phyloP scores from a whole-genome alignment of 2,113 vertebrate species.

The Sciurus niger region DNA sequence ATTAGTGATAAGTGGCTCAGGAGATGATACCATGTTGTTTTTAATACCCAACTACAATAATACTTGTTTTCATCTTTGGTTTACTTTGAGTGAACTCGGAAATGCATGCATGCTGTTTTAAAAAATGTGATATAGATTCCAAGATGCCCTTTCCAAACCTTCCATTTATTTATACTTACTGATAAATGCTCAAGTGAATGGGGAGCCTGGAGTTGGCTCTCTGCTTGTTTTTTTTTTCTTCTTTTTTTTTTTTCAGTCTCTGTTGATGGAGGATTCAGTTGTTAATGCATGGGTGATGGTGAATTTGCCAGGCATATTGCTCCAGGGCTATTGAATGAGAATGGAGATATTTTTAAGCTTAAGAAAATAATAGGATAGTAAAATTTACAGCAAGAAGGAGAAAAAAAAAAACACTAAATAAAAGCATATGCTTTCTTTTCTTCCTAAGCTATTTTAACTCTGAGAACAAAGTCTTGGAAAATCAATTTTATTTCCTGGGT shows the following conservation, averaged over 20 bases:
- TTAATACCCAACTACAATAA: background rate
- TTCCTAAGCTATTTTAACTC: slow-evolving; percentile 12
- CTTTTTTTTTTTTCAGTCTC: no score
- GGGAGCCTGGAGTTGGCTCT: background rate
- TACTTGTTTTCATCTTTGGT: background rate
- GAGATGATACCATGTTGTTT: background rate
- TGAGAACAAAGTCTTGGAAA: slow-evolving; percentile 14
- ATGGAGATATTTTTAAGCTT: slow-evolving; percentile 33
- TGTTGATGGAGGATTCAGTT: background rate
- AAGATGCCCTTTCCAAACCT: background rate
- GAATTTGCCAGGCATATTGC: background rate
- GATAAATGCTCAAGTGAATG: background rate
- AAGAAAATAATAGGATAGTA: background rate
- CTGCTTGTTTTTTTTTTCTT: background rate
- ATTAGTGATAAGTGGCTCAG: background rate
- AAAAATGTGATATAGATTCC: background rate
- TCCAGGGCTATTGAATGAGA: background rate
- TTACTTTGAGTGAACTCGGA: background rate
- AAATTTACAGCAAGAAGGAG: background rate
- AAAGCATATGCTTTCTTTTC: slow-evolving; percentile 45
- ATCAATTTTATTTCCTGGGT: background rate
- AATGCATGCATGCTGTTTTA: background rate
- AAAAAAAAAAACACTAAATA: background rate
- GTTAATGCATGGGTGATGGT: background rate
- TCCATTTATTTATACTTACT: background rate